Conservation (phyloP, 2,888 invertebrate genomes). For the Hypolimnas misippus region DNA sequence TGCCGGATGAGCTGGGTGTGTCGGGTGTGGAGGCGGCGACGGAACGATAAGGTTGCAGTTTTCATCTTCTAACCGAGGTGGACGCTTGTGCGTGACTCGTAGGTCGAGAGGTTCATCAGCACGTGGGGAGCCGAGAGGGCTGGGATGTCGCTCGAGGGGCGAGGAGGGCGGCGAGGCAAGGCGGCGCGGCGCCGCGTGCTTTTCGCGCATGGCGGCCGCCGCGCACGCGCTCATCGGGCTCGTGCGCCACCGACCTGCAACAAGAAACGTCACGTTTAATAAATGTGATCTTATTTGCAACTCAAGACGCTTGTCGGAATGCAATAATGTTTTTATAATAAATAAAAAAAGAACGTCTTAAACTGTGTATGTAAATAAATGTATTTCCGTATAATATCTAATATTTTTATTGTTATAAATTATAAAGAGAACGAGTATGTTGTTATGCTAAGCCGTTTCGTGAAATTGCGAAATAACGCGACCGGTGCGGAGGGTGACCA, state of each 20-base stretch:
- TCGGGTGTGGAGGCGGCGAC: slow-evolving; percentile 83
- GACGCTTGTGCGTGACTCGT: slow-evolving; percentile 93
- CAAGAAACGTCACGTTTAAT: slow-evolving; percentile 49
- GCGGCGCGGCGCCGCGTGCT: slow-evolving; percentile 95
- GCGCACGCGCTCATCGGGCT: slow-evolving; percentile 90
- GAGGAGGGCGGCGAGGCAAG: slow-evolving; percentile 85
- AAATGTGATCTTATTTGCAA: background rate
- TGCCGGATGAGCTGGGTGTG: slow-evolving; percentile 82
- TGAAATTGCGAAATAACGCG: slow-evolving; percentile 59
- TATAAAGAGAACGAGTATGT: slow-evolving; percentile 14
- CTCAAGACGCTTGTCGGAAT: no score
- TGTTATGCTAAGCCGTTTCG: slow-evolving; percentile 60
- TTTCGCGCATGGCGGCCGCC: slow-evolving; percentile 91
- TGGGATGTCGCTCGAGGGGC: slow-evolving; percentile 72
- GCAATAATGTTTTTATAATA: no score
- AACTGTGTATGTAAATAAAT: no score
- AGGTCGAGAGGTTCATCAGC: slow-evolving; percentile 94
- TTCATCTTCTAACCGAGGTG: slow-evolving; percentile 89
- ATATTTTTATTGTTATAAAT: background rate
- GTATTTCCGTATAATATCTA: no score
- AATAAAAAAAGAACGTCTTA: no score
- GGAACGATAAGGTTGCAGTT: slow-evolving; percentile 91
- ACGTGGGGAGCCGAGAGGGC: slow-evolving; percentile 79
- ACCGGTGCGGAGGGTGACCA: slow-evolving; percentile 59
- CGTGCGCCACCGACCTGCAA: slow-evolving; percentile 83